Evolutionary conservation across 2,888 invertebrate species (phyloP), one percentile per base, ranked within the genome.

Genomic region (Pandemis cinnamomeana): DNA sequence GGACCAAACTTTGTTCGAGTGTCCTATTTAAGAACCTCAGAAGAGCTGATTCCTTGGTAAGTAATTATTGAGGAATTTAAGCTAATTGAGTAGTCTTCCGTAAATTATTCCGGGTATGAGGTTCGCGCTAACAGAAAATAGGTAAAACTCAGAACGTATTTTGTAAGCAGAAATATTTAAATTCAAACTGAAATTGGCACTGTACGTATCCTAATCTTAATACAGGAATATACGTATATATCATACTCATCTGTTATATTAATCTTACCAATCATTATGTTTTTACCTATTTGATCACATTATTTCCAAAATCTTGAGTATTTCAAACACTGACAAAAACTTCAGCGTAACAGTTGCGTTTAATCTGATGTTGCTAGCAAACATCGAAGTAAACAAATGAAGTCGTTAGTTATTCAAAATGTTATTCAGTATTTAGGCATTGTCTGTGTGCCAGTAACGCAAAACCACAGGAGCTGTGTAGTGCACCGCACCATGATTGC

Each of bases 391-490:
- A 10, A 63, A 63, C 63, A 46, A 27, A 64, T 64, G 64, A 61
- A 64, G 48, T 64, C 58, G 51, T 73, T 69, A 73, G 69, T 69
- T 41, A 72, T 67, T 72, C 72, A 36, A 27, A 55, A 44, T 41
- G 44, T 62, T 63, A 46, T 41, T 36, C 63, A 44, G 72, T 63
- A 67, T 67, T 53, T 42, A 44, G 48, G 64, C 61, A 71, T 76
- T 72, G 72, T 62, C 61, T 67, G 63, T 66, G 61, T 51, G 74
- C 41, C 60, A 63, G 66, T 58, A 69, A 66, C 71, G 55, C 63
- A 44, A 71, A 74, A 75, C 72, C 74, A 60, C 76, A 76, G 67
- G 61, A 66, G 73, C 70, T 60, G 67, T 60, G 67, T 66, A 63
- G 63, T 66, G 73, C 46, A 7, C 67, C 58, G 67, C 62, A 27